phyloP scores from a whole-genome alignment of 2,888 invertebrate species.

The Melipona beecheii region DNA sequence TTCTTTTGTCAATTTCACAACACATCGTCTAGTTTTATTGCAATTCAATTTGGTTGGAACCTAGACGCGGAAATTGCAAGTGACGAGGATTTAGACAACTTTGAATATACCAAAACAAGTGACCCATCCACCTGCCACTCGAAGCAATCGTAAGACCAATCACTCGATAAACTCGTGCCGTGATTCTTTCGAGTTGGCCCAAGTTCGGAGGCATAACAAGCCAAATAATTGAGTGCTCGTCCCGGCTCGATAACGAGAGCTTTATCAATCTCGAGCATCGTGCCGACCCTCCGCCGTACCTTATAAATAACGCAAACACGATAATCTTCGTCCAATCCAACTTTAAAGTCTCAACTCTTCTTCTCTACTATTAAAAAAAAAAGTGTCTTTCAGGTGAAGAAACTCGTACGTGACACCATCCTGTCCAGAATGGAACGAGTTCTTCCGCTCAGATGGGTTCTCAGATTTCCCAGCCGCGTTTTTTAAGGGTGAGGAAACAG shows the following conservation, averaged over 20 bases:
- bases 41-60: no score
- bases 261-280: background rate
- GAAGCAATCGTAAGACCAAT: no score
- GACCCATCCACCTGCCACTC: no score
- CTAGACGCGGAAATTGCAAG: background rate
- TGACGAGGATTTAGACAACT: background rate
- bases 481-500: conserved; percentile 31
- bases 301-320: background rate
- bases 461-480: conserved; percentile 23
- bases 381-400: background rate
- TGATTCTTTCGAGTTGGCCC: background rate
- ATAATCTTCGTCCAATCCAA: background rate
- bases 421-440: conserved; percentile 5
- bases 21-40: background rate
- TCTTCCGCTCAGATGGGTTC: conserved; percentile 10
- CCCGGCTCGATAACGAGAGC: conserved; percentile 8
- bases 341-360: background rate
- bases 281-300: background rate
- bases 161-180: background rate
- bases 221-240: background rate
- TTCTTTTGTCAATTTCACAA: background rate
- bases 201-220: conserved; percentile 1
- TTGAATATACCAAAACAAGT: background rate
- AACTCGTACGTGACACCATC: background rate
- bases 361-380: background rate